Conservation (phyloP, 2,113 vertebrate genomes). For the Talpa occidentalis region DNA sequence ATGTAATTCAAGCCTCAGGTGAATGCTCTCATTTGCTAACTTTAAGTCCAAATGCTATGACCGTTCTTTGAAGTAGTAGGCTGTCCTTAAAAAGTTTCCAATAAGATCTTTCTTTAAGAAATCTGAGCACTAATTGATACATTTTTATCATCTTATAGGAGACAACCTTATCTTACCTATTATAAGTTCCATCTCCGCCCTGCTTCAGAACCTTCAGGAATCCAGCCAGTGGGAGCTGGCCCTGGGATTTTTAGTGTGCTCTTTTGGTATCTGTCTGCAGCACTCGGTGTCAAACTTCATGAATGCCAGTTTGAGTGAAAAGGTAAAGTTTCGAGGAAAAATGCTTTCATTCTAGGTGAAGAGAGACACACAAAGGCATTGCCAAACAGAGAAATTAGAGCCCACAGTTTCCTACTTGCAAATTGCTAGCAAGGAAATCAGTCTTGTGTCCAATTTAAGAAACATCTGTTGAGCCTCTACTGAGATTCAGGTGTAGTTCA, state of each 20-base stretch:
- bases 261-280: constrained; percentile 91
- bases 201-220: constrained; percentile 94
- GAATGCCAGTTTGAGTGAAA: constrained; percentile 85
- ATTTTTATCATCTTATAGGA: constrained; percentile 77
- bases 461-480: background rate
- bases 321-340: constrained; percentile 80
- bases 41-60: background rate
- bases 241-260: constrained; percentile 87
- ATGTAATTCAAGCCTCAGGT: background rate
- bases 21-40: background rate
- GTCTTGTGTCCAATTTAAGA: background rate
- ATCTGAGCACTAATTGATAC: background rate
- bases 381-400: background rate
- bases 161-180: constrained; percentile 86
- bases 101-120: background rate
- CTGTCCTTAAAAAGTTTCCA: background rate
- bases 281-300: constrained; percentile 90
- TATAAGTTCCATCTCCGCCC: constrained; percentile 85
- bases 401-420: background rate
- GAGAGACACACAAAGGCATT: background rate
- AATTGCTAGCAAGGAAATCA: background rate
- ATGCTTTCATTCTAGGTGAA: background rate
- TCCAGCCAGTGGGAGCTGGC: constrained; percentile 94
- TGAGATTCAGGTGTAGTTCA: background rate
- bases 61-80: background rate